Percentiles rank a stretch among this genome's conserved stretches.
Conservation (phyloP, 2,113 vertebrate species). For the Holacanthus passer region DNA sequence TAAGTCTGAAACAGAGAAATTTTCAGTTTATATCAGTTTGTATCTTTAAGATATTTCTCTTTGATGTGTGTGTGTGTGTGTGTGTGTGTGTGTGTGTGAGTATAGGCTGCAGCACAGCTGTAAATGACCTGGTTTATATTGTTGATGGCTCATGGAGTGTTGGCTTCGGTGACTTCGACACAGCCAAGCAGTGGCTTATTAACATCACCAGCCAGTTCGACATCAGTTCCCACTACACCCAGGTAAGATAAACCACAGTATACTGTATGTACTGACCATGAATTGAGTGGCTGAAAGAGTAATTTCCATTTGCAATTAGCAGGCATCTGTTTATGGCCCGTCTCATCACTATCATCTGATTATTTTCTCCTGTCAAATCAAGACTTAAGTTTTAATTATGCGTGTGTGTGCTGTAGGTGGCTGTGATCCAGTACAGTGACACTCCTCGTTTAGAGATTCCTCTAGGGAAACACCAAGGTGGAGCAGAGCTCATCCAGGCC, state of each 20-base stretch:
- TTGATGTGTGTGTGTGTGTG: neutral
- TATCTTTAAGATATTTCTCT: neutral
- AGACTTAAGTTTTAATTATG: neutral
- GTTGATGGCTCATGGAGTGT: slow-evolving; percentile 89
- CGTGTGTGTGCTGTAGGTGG: slow-evolving; percentile 70
- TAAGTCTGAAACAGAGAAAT: no score
- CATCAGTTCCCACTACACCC: slow-evolving; percentile 84
- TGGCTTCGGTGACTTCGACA: slow-evolving; percentile 83
- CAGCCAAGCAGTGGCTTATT: slow-evolving; percentile 86
- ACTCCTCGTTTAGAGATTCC: slow-evolving; percentile 85
- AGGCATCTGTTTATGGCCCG: neutral
- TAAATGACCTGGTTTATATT: slow-evolving; percentile 87
- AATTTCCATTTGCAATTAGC: neutral
- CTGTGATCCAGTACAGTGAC: slow-evolving; percentile 87
- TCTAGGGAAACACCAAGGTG: slow-evolving; percentile 80
- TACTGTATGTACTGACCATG: neutral
- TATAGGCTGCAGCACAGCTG: slow-evolving; percentile 86
- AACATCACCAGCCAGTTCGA: slow-evolving; percentile 87
- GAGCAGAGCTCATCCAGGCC: slow-evolving; percentile 79
- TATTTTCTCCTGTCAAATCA: neutral
- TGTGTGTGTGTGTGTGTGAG: slow-evolving; percentile 1
- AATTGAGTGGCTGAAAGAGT: neutral
- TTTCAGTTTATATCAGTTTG: neutral
- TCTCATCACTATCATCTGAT: neutral
- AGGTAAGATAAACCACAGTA: slow-evolving; percentile 64